A percentile compares a stretch with the other conserved stretches of the same genome.
These are phyloP conservation scores for Siphonodentalium dalli DNA, from an alignment of 2,888 invertebrate species.

Conservation along the genomic window DNA sequence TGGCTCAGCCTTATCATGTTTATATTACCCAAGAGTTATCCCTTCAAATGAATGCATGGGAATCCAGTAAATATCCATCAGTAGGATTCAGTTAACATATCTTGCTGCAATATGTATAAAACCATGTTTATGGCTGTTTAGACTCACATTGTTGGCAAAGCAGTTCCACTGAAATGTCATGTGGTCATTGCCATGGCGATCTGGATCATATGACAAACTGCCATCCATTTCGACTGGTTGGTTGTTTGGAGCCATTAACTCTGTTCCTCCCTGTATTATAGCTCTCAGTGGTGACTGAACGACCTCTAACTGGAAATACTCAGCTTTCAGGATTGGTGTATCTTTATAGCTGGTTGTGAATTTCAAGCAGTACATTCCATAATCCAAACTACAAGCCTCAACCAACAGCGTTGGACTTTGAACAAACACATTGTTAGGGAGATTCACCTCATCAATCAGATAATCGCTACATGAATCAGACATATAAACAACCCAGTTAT, in stretches of 20 bases:
- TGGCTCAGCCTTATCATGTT: no score
- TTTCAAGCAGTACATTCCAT: constrained; percentile 41
- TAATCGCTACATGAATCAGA: constrained; percentile 20
- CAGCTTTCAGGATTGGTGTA: constrained; percentile 35
- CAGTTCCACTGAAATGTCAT: no score
- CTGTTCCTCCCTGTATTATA: constrained; percentile 35
- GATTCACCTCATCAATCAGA: constrained; percentile 6
- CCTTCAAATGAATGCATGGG: no score
- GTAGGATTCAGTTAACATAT: no score
- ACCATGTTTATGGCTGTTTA: no score
- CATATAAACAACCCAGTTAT: constrained; percentile 38
- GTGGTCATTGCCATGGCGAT: no score
- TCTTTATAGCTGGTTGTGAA: constrained; percentile 34
- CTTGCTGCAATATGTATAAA: no score
- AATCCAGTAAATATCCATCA: no score
- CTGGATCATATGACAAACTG: constrained; percentile 42
- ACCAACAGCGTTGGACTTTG: constrained; percentile 27
- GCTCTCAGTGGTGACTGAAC: constrained; percentile 32
- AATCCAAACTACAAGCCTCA: constrained; percentile 19
- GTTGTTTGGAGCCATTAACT: constrained; percentile 12
- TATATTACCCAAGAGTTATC: no score
- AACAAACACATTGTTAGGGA: constrained; percentile 12
- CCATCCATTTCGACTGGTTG: constrained; percentile 32
- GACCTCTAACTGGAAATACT: constrained; percentile 33
- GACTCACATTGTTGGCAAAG: no score